Conservation (phyloP, 64 coral and sea anemone genomes). For the Cladopsammia gracilis region DNA sequence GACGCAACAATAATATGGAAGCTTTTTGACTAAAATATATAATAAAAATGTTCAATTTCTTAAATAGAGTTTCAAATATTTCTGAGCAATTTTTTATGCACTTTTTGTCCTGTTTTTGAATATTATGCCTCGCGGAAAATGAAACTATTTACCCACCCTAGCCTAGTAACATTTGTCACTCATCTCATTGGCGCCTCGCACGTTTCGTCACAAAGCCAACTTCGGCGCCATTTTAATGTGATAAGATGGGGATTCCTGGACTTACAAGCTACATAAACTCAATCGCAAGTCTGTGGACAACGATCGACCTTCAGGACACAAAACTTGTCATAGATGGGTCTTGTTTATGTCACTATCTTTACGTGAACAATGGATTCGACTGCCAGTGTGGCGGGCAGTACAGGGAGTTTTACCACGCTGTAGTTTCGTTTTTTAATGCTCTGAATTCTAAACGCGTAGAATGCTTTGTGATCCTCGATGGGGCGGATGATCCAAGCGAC, state of each 20-base stretch:
- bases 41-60: no score
- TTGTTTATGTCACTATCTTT: conserved; percentile 64
- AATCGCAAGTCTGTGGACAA: conserved; percentile 61
- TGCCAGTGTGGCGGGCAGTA: conserved; percentile 80
- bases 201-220: neutral
- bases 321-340: conserved; percentile 77
- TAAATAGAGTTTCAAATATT: no score
- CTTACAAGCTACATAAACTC: conserved; percentile 72
- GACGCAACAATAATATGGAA: no score
- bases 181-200: neutral
- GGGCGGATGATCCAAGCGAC: conserved; percentile 50
- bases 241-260: conserved; percentile 76
- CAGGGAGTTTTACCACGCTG: conserved; percentile 31
- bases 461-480: conserved; percentile 76
- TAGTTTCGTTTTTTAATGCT: conserved; percentile 64
- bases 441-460: conserved; percentile 43
- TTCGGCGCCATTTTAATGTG: neutral
- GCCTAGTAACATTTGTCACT: neutral
- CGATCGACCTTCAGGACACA: conserved; percentile 57
- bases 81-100: no score
- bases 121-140: neutral
- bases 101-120: neutral
- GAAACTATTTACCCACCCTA: neutral
- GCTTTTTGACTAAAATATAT: no score
- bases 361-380: conserved; percentile 41